phyloP scores from a whole-genome alignment of 2,888 invertebrate genomes.

The Nephrotoma flavescens region DNA sequence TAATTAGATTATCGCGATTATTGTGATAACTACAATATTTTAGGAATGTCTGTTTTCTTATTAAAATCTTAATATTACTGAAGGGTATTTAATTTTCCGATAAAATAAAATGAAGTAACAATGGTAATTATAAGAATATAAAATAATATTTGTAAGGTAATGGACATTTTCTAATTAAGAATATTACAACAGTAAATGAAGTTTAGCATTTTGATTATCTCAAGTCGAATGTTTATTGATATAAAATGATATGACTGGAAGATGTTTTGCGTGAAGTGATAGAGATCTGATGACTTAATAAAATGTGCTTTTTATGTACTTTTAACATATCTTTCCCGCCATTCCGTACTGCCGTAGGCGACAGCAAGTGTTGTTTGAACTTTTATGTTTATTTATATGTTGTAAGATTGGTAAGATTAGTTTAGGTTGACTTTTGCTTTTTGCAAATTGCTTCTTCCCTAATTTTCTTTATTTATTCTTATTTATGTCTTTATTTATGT shows the following conservation, averaged over 20 bases:
- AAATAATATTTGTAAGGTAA: not conserved
- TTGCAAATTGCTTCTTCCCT: no score
- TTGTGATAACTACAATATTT: not conserved
- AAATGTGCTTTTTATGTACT: no score
- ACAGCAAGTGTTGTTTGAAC: no score
- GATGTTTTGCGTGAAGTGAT: not conserved
- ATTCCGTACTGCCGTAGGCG: no score
- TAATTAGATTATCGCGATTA: not conserved
- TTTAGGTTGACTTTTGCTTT: no score
- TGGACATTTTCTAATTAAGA: not conserved
- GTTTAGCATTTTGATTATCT: not conserved
- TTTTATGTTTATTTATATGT: no score
- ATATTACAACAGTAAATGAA: not conserved
- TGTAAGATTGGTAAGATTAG: no score
- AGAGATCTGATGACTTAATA: no score
- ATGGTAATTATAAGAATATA: not conserved
- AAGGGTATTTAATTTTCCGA: not conserved
- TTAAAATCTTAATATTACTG: not conserved
- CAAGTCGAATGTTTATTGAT: not conserved
- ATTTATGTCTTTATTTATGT: no score
- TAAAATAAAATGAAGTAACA: not conserved
- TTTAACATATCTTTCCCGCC: no score
- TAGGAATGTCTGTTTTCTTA: not conserved
- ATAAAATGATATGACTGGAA: not conserved
- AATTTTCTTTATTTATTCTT: no score